These are phyloP conservation scores for Diarsia brunnea DNA, from an alignment of 2,888 invertebrate genomes.

Conservation along the genomic window DNA sequence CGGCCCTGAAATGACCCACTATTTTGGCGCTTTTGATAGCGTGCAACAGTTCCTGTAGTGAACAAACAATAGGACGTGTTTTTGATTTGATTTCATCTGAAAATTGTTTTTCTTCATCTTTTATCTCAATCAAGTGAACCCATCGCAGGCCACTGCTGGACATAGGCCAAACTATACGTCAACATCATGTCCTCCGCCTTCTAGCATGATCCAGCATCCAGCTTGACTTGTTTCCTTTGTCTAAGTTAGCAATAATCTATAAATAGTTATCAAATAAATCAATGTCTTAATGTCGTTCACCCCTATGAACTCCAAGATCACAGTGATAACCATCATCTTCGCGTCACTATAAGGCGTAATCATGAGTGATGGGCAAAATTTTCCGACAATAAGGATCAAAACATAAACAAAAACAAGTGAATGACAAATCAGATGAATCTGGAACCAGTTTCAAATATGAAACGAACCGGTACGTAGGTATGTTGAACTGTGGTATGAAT, in stretches of 20 bases:
- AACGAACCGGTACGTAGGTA: too few species aligned
- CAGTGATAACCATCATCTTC: slow-evolving; percentile 14
- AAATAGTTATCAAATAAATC: slow-evolving; percentile 40
- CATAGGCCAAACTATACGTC: too few species aligned
- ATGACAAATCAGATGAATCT: slow-evolving; percentile 11
- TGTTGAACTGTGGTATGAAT: neutral
- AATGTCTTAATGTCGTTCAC: slow-evolving; percentile 50
- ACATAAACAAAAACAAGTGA: slow-evolving; percentile 47
- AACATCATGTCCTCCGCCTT: neutral
- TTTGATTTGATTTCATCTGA: neutral
- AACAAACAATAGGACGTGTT: too few species aligned
- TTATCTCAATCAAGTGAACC: neutral
- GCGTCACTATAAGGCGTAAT: slow-evolving; percentile 3
- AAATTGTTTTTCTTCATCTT: neutral
- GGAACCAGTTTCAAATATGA: neutral
- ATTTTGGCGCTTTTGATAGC: too few species aligned
- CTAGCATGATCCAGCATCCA: neutral
- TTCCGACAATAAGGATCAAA: slow-evolving; percentile 31
- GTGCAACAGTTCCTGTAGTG: too few species aligned
- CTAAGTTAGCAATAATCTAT: neutral
- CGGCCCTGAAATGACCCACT: too few species aligned
- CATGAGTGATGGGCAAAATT: slow-evolving; percentile 44
- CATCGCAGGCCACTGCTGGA: neutral
- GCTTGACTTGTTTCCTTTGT: neutral
- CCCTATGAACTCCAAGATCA: neutral